Evolutionary conservation across 2,797 vertebrate genomes (phyloP).

Genomic region (Danio albolineatus): DNA sequence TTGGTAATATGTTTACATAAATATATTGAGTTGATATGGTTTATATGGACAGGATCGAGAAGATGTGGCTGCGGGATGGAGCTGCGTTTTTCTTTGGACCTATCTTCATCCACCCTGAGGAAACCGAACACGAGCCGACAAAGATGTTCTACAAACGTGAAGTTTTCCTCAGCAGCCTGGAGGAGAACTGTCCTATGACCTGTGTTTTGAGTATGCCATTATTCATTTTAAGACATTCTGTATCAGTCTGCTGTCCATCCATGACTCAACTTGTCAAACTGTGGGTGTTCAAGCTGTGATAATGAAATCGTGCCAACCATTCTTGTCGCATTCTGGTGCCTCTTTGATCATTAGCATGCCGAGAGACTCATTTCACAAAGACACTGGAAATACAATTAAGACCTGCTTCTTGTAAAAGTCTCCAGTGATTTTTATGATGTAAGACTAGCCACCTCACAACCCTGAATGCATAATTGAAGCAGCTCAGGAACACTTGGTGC

Average conservation of each 20-base stretch:
- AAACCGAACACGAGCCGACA: constrained; percentile 97
- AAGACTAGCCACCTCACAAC: background rate
- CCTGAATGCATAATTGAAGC: background rate
- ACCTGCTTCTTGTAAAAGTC: background rate
- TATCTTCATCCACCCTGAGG: constrained; percentile 97
- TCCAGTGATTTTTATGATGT: background rate
- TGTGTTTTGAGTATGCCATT: constrained; percentile 87
- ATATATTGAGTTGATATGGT: constrained; percentile 5
- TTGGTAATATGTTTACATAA: background rate
- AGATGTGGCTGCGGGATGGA: constrained; percentile 94
- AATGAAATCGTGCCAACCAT: background rate
- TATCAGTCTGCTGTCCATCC: background rate
- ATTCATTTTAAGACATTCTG: background rate
- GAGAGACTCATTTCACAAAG: background rate
- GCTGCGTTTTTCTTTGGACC: constrained; percentile 94
- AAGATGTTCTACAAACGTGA: constrained; percentile 99
- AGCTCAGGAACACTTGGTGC: background rate
- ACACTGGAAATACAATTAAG: background rate
- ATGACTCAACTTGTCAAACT: background rate
- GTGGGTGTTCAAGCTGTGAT: constrained; percentile 23
- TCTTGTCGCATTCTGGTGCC: background rate
- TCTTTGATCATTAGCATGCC: background rate
- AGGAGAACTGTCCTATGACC: constrained; percentile 93
- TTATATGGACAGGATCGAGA: constrained; percentile 87
- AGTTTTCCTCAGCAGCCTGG: constrained; percentile 94